These are phyloP conservation scores for Mesitornis unicolor DNA, from an alignment of 2,113 vertebrate genomes.

Conservation along the genomic window DNA sequence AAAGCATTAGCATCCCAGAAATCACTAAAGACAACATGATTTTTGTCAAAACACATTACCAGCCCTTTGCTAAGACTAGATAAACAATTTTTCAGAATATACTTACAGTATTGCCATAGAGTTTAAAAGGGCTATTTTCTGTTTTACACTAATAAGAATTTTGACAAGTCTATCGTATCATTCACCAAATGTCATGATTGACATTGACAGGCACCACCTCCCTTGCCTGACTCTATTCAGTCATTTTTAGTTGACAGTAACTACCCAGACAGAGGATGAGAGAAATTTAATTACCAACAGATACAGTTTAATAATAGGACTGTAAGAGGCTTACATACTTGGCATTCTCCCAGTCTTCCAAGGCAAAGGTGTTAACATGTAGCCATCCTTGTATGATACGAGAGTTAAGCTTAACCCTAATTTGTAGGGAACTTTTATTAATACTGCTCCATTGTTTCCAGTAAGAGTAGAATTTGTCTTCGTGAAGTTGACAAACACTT, in stretches of 20 bases:
- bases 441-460: slow-evolving; percentile 77
- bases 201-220: background rate
- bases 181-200: too few species aligned
- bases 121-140: background rate
- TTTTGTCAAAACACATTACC: background rate
- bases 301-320: background rate
- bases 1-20: background rate
- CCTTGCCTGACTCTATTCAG: background rate
- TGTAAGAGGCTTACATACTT: slow-evolving; percentile 71
- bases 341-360: slow-evolving; percentile 91
- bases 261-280: background rate
- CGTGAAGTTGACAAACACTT: slow-evolving; percentile 87
- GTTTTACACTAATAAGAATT: background rate
- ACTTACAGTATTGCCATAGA: background rate
- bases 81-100: background rate
- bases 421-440: slow-evolving; percentile 82
- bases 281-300: background rate
- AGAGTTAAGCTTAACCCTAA: slow-evolving; percentile 83
- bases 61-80: background rate
- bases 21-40: background rate
- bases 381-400: slow-evolving; percentile 85
- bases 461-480: slow-evolving; percentile 80
- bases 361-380: slow-evolving; percentile 84
- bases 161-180: background rate
- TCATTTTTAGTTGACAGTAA: background rate